phyloP scores from a whole-genome alignment of 2,113 vertebrate genomes.

The Xenopus tropicalis region UCB_Xtro_10.0 CM004446.2:69907001-69907500 shows the following conservation, averaged over 20 bases:
- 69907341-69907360: slow-evolving; percentile 25
- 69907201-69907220: slow-evolving; percentile 81
- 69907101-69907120: slow-evolving; percentile 88
- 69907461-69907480: background rate
- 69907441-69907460: background rate
- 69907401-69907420: slow-evolving; percentile 1
- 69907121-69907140: slow-evolving; percentile 81
- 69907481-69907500: background rate
- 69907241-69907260: slow-evolving; percentile 50
- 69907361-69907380: slow-evolving; percentile 40
- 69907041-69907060: slow-evolving; percentile 98
- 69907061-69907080: slow-evolving; percentile 93
- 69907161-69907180: slow-evolving; percentile 75
- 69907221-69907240: slow-evolving; percentile 55
- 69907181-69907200: slow-evolving; percentile 89
- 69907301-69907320: slow-evolving; percentile 38
- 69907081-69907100: slow-evolving; percentile 97
- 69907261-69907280: slow-evolving; percentile 15
- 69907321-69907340: slow-evolving; percentile 30
- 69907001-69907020: slow-evolving; percentile 90
- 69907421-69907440: background rate
- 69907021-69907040: slow-evolving; percentile 96
- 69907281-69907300: slow-evolving; percentile 10
- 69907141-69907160: slow-evolving; percentile 84
- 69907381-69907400: slow-evolving; percentile 27